Evolutionary conservation across 1,140 invertebrate genomes (phyloP).

Genomic region (Nylanderia fulva): DNA sequence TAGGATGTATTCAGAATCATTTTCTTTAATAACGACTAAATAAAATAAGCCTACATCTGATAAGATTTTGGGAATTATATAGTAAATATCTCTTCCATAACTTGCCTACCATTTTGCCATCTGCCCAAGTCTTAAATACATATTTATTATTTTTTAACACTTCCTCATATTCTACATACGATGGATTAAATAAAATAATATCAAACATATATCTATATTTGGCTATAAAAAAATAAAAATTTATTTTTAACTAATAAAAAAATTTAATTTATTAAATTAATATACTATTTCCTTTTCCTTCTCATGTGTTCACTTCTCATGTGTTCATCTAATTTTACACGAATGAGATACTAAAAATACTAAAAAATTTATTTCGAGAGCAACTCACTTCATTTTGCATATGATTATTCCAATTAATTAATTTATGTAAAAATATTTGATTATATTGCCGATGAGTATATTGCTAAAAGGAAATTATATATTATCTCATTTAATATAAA

Average conservation of each 20-base stretch:
- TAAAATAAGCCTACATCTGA: constrained; percentile 92
- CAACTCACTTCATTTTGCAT: not conserved
- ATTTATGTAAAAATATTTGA: not conserved
- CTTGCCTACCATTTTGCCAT: constrained; percentile 91
- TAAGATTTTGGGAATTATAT: constrained; percentile 90
- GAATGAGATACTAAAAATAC: not conserved
- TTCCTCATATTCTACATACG: constrained; percentile 95
- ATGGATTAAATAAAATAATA: constrained; percentile 98
- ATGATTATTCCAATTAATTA: not conserved
- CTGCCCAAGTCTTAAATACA: constrained; percentile 93
- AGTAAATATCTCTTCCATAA: constrained; percentile 92
- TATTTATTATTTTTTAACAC: constrained; percentile 85
- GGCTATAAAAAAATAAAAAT: too few species aligned
- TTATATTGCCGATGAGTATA: not conserved
- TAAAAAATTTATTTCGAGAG: constrained; percentile 4
- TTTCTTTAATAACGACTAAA: constrained; percentile 94
- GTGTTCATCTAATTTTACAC: not conserved
- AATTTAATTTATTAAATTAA: too few species aligned
- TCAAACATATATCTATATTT: constrained; percentile 89
- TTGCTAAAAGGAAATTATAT: not conserved
- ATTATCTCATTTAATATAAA: not conserved
- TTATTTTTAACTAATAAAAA: too few species aligned
- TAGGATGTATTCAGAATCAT: constrained; percentile 92
- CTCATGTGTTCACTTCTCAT: not conserved
- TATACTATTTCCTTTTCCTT: not conserved